phyloP scores from a whole-genome alignment of 1,140 invertebrate genomes.

The Cepaea nemoralis region DNA sequence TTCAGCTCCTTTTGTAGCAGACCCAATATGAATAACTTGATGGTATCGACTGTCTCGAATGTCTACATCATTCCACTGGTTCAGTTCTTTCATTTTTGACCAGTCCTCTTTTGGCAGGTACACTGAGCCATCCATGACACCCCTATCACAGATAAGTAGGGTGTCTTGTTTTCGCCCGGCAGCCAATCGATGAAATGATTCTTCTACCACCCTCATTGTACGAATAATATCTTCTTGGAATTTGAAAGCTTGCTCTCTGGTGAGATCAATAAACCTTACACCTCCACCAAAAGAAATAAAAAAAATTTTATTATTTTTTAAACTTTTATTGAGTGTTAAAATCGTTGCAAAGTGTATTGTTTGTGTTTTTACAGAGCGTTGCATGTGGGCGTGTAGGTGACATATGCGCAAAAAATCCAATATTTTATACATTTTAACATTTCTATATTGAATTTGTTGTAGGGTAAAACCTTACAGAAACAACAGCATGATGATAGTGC shows the following conservation, averaged over 20 bases:
- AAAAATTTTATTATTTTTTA: too few relatives aligned
- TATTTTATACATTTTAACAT: too few relatives aligned
- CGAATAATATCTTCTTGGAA: conserved; percentile 98
- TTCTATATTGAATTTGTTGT: too few relatives aligned
- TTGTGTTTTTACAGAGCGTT: too few relatives aligned
- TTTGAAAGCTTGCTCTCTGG: conserved; percentile 79
- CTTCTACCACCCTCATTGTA: conserved; percentile 98
- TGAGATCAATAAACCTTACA: conserved; percentile 93
- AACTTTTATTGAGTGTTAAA: too few relatives aligned
- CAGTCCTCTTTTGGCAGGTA: conserved; percentile 93
- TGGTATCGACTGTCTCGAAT: conserved; percentile 89
- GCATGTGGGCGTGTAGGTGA: too few relatives aligned
- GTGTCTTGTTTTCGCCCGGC: conserved; percentile 86
- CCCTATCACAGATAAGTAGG: conserved; percentile 97
- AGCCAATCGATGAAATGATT: conserved; percentile 95
- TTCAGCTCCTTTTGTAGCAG: conserved; percentile 97
- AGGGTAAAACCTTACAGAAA: too few relatives aligned
- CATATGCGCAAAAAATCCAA: too few relatives aligned
- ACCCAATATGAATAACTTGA: conserved; percentile 73
- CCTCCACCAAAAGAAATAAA: conserved; percentile 82
- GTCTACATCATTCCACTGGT: conserved; percentile 93
- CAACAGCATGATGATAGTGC: too few relatives aligned
- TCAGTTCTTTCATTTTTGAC: conserved; percentile 89
- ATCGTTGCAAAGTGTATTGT: too few relatives aligned
- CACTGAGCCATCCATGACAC: conserved; percentile 97